These are phyloP conservation scores for Rhinoptilus africanus DNA, from an alignment of 2,113 vertebrate genomes.

Conservation along the genomic window DNA sequence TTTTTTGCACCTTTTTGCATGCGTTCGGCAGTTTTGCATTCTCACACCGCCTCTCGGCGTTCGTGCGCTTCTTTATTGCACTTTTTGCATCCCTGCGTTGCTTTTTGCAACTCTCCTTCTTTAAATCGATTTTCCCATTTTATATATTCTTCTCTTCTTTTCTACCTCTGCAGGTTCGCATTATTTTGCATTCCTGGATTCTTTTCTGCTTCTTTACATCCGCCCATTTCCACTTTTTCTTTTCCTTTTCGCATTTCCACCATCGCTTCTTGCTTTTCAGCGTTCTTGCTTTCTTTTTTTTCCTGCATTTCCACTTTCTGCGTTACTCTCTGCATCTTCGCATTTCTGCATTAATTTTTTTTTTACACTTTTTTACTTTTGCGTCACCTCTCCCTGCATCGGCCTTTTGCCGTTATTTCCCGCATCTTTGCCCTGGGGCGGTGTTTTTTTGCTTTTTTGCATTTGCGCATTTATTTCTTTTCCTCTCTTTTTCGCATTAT, in stretches of 20 bases:
- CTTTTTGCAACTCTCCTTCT: not conserved
- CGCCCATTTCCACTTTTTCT: not conserved
- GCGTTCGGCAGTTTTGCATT: too few relatives aligned
- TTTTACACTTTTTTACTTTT: not conserved
- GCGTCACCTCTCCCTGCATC: fast-evolving
- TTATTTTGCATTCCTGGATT: not conserved
- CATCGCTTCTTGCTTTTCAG: not conserved
- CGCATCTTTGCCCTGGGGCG: not conserved
- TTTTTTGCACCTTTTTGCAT: too few relatives aligned
- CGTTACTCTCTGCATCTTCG: not conserved
- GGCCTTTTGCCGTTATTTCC: not conserved
- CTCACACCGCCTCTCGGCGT: too few relatives aligned
- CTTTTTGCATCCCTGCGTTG: too few relatives aligned
- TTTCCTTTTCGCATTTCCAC: not conserved
- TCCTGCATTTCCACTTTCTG: not conserved
- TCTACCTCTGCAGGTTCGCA: too few relatives aligned
- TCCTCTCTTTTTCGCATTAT: too few relatives aligned
- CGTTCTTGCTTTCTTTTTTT: not conserved
- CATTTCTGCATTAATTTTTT: fast-evolving
- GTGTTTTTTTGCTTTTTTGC: not conserved
- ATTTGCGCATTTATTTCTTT: not conserved
- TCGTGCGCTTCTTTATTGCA: too few relatives aligned
- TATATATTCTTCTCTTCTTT: not conserved
- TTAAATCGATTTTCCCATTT: not conserved
- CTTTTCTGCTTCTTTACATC: too few relatives aligned